Conservation (phyloP, 2,113 vertebrate species). For the pig (Sus scrofa) region T2T-Sscrofa CM000820.6:130009001-130009500, state of each 20-base stretch:
- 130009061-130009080: neutral
- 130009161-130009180: neutral
- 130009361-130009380: neutral
- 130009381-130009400: neutral
- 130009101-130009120: neutral
- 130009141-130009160: neutral
- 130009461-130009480: no score
- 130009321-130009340: neutral
- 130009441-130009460: no score
- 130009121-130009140: neutral
- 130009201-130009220: neutral
- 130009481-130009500: no score
- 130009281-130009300: neutral
- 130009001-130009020: neutral
- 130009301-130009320: neutral
- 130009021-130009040: neutral
- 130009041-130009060: neutral
- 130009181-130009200: constrained; percentile 14
- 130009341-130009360: neutral
- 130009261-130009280: neutral
- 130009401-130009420: neutral
- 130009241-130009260: neutral
- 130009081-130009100: neutral
- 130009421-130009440: no score
- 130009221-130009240: neutral